Evolutionary conservation across 30 jellyfish, hydroid and myxozoan genomes (phyloP), one percentile per base, ranked within the genome.

Genomic region (Pelagia noctiluca): DNA sequence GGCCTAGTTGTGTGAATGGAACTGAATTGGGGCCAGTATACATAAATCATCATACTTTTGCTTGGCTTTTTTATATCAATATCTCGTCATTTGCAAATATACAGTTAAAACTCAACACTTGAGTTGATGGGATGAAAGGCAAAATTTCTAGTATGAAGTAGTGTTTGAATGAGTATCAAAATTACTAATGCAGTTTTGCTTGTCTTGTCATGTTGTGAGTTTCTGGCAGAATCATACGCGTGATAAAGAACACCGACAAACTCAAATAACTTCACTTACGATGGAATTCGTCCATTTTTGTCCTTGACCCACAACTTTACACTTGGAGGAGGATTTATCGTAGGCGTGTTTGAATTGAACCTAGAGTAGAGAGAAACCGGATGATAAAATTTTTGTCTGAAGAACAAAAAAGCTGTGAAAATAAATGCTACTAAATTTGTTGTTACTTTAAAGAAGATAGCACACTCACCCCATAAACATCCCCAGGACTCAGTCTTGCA

Each of bases 401-500:
- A n/a, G n/a, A n/a, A n/a, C n/a, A n/a, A 42, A 42, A 42, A 42
- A 42, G 57, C 22, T 35, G 63, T 12, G 18, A 29, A 29, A 26
- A 3, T 26, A 22, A 2, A 13, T 12, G 35, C 66, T 16, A 31
- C n/a, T 12, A 18, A 33, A 33, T 19, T 34, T 10, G 35, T 5
- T 16, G 35, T 25, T 16, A 23, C 26, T 18, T 23, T 10, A 36
- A 12, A 10, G 24, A 5, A 53, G 4, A 26, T 35, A 19, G 49
- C 1, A 46, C 28, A 36, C 84, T 71, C 79, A 84, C 97, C 75
- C 86, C 85, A 33, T 90, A 90, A 25, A 85, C 83, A 61, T 82
- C 95, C 8, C 97, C 97, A 5, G 95, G 86, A 29, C 93, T 76
- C 68, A 90, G 62, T 32, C 96, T 80, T 36, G 97, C 92, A 84